phyloP scores from a whole-genome alignment of 2,113 vertebrate genomes.

The Macrotis lagotis region DNA sequence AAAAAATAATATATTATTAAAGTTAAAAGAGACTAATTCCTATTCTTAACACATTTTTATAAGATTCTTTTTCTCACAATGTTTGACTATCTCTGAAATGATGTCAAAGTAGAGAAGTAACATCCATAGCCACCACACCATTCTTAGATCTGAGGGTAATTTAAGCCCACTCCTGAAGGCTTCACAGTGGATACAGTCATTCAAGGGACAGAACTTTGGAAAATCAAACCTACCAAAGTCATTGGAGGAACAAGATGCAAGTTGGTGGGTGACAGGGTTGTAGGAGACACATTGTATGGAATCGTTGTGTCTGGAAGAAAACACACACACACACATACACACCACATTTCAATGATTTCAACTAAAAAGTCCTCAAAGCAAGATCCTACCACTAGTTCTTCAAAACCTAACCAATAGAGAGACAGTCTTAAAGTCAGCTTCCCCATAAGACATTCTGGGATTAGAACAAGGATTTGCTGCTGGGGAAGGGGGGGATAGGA shows the following conservation, averaged over 20 bases:
- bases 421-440: background rate
- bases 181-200: constrained; percentile 3
- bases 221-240: constrained; percentile 92
- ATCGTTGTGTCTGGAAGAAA: constrained; percentile 92
- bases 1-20: background rate
- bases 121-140: background rate
- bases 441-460: background rate
- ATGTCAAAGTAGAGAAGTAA: background rate
- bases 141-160: background rate
- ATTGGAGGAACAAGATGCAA: constrained; percentile 97
- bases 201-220: background rate
- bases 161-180: background rate
- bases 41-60: background rate
- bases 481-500: background rate
- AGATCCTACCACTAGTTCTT: background rate
- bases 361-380: constrained; percentile 20
- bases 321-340: constrained; percentile 14
- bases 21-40: background rate
- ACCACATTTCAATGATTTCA: constrained; percentile 46
- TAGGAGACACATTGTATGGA: constrained; percentile 97
- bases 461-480: background rate
- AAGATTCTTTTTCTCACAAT: background rate
- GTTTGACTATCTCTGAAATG: background rate
- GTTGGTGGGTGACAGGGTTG: constrained; percentile 96
- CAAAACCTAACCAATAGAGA: background rate